These are phyloP conservation scores for Scaptomyza reducta DNA, from an alignment of 2,888 invertebrate species.

Conservation along the genomic window DNA sequence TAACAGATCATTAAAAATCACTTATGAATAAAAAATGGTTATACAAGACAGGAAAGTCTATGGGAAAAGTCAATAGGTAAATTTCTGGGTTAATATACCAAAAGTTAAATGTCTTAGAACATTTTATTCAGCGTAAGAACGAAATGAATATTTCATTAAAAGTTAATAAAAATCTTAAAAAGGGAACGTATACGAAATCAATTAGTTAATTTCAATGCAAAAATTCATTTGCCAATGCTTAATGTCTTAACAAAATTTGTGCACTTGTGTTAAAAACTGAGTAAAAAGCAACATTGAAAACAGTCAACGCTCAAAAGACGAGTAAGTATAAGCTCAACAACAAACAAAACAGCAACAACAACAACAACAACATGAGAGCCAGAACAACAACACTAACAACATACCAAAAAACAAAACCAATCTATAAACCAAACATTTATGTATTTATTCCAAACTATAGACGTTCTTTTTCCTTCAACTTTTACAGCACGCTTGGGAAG, in stretches of 20 bases:
- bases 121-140: too few relatives aligned
- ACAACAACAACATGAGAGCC: slow-evolving; percentile 15
- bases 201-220: background rate
- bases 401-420: slow-evolving; percentile 11
- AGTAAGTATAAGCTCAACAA: slow-evolving; percentile 69
- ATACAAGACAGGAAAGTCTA: too few relatives aligned
- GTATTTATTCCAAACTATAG: slow-evolving; percentile 42
- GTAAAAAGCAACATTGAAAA: slow-evolving; percentile 33
- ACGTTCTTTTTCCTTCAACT: slow-evolving; percentile 42
- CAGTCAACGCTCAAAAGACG: slow-evolving; percentile 65
- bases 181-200: too few relatives aligned
- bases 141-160: too few relatives aligned
- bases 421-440: slow-evolving; percentile 13
- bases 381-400: slow-evolving; percentile 26
- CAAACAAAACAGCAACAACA: slow-evolving; percentile 24
- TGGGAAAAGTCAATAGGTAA: too few relatives aligned
- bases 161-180: too few relatives aligned
- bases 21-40: too few relatives aligned
- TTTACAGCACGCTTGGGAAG: slow-evolving; percentile 80
- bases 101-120: too few relatives aligned
- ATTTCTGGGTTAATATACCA: too few relatives aligned
- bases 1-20: too few relatives aligned
- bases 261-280: slow-evolving; percentile 59
- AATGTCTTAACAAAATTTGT: slow-evolving; percentile 55
- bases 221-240: slow-evolving; percentile 16